These are phyloP conservation scores for Conus ventricosus DNA, from an alignment of 1,140 invertebrate genomes.

Conservation along the genomic window DNA sequence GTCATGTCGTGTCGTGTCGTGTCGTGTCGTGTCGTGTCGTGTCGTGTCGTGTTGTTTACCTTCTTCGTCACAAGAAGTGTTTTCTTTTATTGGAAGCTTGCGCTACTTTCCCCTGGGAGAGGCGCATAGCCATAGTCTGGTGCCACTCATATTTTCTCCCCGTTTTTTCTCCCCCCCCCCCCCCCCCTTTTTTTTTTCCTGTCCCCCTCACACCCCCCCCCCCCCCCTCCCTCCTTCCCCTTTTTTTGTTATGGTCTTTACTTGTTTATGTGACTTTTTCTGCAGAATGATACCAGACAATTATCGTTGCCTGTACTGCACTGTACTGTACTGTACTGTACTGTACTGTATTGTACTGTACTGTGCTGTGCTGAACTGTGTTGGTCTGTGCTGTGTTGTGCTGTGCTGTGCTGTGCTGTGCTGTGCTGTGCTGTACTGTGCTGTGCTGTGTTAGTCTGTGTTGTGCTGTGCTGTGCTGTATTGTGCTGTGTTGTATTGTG, in stretches of 20 bases:
- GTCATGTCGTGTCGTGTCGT: background rate
- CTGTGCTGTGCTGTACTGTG: too few relatives aligned
- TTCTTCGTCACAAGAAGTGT: background rate
- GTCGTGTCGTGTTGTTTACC: background rate
- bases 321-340: background rate
- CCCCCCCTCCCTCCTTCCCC: too few relatives aligned
- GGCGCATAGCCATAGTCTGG: too few relatives aligned
- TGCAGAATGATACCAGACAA: too few relatives aligned
- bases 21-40: slow-evolving; percentile 21
- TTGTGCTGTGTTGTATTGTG: background rate
- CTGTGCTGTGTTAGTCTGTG: too few relatives aligned
- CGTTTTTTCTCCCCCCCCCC: too few relatives aligned
- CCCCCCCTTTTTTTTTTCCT: too few relatives aligned
- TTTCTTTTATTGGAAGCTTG: background rate
- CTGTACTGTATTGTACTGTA: background rate
- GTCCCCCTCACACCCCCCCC: too few relatives aligned
- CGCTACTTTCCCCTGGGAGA: too few relatives aligned
- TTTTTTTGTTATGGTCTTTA: background rate
- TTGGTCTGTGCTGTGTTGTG: too few relatives aligned
- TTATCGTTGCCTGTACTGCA: background rate
- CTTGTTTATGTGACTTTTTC: background rate
- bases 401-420: too few relatives aligned
- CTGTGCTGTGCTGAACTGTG: background rate
- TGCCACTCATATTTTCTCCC: too few relatives aligned
- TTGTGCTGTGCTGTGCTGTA: background rate